Evolutionary conservation across 2,797 vertebrate species (phyloP).

Genomic region (Thripadectes ignobilis): DNA sequence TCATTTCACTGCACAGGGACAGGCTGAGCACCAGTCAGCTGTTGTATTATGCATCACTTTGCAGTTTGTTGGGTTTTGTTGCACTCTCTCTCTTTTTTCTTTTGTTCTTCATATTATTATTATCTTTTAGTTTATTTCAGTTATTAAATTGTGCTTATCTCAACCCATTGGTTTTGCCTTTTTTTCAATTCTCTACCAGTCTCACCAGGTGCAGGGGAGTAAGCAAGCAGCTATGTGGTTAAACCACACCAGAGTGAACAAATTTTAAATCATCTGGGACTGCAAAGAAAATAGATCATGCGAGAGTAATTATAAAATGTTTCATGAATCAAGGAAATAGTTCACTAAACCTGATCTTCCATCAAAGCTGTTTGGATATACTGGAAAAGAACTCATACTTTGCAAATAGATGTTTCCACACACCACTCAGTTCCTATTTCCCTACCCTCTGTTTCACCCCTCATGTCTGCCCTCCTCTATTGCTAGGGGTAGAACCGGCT

Average conservation of each 20-base stretch:
- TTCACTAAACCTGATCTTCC: background rate
- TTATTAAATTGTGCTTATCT: background rate
- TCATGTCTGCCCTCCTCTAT: background rate
- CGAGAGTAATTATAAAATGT: background rate
- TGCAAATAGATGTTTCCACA: background rate
- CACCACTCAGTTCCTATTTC: background rate
- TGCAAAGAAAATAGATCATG: background rate
- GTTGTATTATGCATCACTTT: background rate
- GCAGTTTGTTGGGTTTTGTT: background rate
- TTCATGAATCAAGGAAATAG: background rate
- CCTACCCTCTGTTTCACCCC: background rate
- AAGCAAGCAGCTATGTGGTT: fast-evolving
- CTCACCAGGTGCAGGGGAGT: background rate
- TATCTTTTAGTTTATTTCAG: background rate
- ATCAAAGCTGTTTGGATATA: background rate
- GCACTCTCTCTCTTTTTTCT: background rate
- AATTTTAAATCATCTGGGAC: background rate
- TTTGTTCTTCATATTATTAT: background rate
- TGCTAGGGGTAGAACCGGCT: background rate
- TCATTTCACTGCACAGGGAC: background rate
- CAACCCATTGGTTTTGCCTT: background rate
- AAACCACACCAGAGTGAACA: background rate
- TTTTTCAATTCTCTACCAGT: background rate
- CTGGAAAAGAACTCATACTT: background rate
- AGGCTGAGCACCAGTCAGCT: background rate